Evolutionary conservation across 2,888 invertebrate genomes (phyloP), one percentile per base, ranked within the genome.

Genomic region (Criorhina ranunculi): DNA sequence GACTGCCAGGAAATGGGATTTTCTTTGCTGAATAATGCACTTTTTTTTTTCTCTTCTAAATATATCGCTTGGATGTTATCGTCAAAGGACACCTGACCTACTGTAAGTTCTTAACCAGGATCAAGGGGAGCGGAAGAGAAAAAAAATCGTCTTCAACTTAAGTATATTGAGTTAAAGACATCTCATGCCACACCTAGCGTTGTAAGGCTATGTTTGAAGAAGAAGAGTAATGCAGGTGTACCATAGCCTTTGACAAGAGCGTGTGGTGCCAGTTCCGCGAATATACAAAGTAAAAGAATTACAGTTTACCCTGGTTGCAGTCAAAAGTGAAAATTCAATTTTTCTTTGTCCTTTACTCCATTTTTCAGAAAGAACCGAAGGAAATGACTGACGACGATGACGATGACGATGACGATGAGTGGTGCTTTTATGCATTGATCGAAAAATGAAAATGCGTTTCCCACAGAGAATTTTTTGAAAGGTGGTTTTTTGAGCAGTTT

Each of bases 11-110:
- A 79, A 78, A 79, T 79, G 55, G 76, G 42, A 73, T 69, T 75
- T 73, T 73, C 64, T 53, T 53, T 44, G 46, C 62, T 44, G 51
- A 79, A 67, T 69, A 79, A 59, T 83, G 66, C 42, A 51, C 35
- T 72, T 49, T 78, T 62, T 24, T 24, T 4, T 59, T 73, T 57
- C 17, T 9, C 8, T 42, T 31, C 31, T 49, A 60, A 78, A 49
- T 69, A 46, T 46, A 46, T 57, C 33, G 42, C 55, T 46, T 51
- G 17, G 73, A 73, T 57, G 37, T 40, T 37, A 35, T 55, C 15
- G 44, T 79, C 83, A 75, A 85, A 85, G 79, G 69, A 70, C 59
- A 49, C 69, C 69, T 79, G 73, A 75, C 67, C 79, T 64, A 37
- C 57, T 46, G 31, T 17, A 77, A 59, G 57, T 72, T 55, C 69